Base-by-base conservation (phyloP, 1,140 invertebrate genomes). In the Idris sp. region DNA sequence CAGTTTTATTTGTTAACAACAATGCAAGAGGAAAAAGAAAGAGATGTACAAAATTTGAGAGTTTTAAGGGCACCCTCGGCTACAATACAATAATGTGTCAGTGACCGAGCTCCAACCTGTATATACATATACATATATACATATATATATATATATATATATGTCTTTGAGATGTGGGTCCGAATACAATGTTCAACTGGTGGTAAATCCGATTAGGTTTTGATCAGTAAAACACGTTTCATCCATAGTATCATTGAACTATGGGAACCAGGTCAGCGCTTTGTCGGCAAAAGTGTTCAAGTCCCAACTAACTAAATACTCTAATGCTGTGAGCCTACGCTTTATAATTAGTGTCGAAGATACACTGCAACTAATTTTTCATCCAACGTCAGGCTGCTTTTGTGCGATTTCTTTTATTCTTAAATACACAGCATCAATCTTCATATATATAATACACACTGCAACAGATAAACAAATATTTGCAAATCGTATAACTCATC, bases 191-290 rank as follows among this genome's bases (percentile, higher is more conserved):
- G 64, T 68, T 68, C 53, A 44, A 58, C 64, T 58, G 41, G 64
- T 68, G 53, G 64, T 51, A 68, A 68, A 68, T 68, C 64, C 53
- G 64, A 68, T 68, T 68, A 68, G 64, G 62, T 49, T 28, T 43
- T 49, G 33, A 56, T 58, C 43, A 35, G 64, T 58, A 59, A 58
- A 68, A 68, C 43, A 58, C 53, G 53, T 58, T 58, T 58, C 43
- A 51, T 58, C 64, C n/a, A n/a, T 40, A 48, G 28, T 68, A 68
- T 58, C 64, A 68, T 51, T 58, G 53, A 49, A 58, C 53, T 58
- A 58, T 58, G 44, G 53, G 43, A 68, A 68, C 51, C 64, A 35
- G 64, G 53, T 49, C 43, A 49, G 9, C 35, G 25, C 64, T 68
- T 68, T 68, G 64, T 68, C 64, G 64, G 53, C 53, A 58, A 51